Percentiles rank a stretch among this genome's conserved stretches.
These are phyloP conservation scores for Schlechtendalia chinensis DNA, from an alignment of 1,140 invertebrate species.

Conservation along the genomic window DNA sequence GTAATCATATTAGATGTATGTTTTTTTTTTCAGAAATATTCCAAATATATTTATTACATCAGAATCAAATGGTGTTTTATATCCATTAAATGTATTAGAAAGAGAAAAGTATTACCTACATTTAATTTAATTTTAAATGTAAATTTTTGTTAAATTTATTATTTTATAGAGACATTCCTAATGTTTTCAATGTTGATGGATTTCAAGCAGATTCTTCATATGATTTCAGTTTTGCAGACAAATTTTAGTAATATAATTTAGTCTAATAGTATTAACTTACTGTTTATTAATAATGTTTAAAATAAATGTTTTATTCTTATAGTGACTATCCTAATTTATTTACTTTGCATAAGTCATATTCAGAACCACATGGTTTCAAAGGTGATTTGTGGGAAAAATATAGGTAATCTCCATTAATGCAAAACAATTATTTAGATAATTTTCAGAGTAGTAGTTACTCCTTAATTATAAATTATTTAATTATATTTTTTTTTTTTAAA, in stretches of 20 bases:
- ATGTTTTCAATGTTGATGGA: background rate
- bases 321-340: constrained; percentile 32
- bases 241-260: background rate
- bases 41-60: constrained; percentile 35
- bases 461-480: background rate
- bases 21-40: constrained; percentile 35
- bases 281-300: background rate
- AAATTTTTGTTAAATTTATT: background rate
- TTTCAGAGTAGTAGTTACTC: background rate
- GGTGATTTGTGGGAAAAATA: background rate
- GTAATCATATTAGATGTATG: background rate
- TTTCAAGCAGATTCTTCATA: background rate
- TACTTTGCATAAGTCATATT: background rate
- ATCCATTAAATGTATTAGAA: background rate
- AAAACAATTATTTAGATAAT: background rate
- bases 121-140: background rate
- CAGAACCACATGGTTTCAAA: background rate
- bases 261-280: background rate
- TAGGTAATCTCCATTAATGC: background rate
- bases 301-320: background rate
- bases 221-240: background rate
- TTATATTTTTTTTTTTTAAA: background rate
- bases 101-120: constrained; percentile 23
- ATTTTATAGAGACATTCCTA: constrained; percentile 1
- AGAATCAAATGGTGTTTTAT: background rate